These are phyloP conservation scores for Trichoplusia ni DNA, from an alignment of 1,140 invertebrate species.

Conservation along the genomic window DNA sequence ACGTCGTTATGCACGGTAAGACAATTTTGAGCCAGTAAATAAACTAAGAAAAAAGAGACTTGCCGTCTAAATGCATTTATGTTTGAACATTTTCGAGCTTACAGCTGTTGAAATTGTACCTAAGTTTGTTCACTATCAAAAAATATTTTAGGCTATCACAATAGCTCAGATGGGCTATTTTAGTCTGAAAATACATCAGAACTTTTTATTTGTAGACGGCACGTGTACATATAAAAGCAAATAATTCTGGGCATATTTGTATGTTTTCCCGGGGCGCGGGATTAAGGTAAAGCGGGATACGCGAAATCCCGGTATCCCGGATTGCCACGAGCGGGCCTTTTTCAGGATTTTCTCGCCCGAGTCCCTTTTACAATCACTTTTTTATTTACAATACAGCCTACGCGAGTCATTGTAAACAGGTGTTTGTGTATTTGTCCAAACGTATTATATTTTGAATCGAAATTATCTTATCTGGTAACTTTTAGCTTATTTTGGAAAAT, in stretches of 20 bases:
- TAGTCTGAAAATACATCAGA: conserved; percentile 8
- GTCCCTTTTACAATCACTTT: conserved; percentile 37
- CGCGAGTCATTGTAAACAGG: conserved; percentile 14
- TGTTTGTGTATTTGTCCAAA: conserved; percentile 2
- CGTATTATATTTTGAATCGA: conserved; percentile 5
- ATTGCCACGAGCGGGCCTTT: conserved; percentile 48
- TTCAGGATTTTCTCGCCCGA: conserved; percentile 51
- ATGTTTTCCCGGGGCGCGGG: conserved; percentile 39
- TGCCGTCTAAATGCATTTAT: no score
- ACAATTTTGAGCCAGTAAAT: no score
- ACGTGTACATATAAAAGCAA: conserved; percentile 2
- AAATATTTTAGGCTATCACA: no score
- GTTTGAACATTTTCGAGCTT: no score
- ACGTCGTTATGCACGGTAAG: no score
- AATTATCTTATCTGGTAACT: no score
- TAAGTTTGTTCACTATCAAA: no score
- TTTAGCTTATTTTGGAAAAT: not conserved
- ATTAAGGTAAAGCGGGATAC: conserved; percentile 54
- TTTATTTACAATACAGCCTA: conserved; percentile 37
- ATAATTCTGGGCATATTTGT: conserved; percentile 24
- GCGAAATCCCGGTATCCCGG: conserved; percentile 44
- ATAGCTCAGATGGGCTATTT: conserved; percentile 1
- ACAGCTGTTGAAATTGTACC: no score
- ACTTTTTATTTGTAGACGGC: conserved; percentile 10
- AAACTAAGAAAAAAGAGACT: no score